Percentiles rank a stretch among this genome's conserved stretches.
Evolutionary conservation across 2,113 vertebrate species (phyloP).

Genomic region (Mus pahari): DNA sequence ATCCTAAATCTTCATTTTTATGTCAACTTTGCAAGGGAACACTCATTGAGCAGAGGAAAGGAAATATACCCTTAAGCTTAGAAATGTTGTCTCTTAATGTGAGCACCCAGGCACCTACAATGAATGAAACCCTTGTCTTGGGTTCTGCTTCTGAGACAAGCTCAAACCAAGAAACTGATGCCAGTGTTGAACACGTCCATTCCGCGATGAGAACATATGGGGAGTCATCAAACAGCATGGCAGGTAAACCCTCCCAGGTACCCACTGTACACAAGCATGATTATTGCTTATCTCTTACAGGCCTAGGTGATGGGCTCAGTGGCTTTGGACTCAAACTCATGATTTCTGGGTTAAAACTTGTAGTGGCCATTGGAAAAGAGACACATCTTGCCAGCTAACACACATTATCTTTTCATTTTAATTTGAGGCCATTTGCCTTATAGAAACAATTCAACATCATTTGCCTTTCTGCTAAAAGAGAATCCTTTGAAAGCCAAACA

Average conservation of each 20-base stretch:
- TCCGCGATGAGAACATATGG: not conserved
- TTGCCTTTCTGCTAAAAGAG: slow-evolving; percentile 72
- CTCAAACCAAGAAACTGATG: not conserved
- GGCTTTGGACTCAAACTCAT: not conserved
- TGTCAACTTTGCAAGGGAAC: not conserved
- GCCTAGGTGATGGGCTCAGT: not conserved
- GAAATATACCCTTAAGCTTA: not conserved
- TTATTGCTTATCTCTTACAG: not conserved
- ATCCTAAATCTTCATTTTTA: not conserved
- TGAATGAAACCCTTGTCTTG: not conserved
- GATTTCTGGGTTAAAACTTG: not conserved
- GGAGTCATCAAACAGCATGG: not conserved
- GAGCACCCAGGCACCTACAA: not conserved
- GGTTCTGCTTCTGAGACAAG: not conserved
- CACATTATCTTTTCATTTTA: slow-evolving; percentile 68
- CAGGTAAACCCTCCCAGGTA: not conserved
- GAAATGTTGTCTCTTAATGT: not conserved
- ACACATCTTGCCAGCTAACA: slow-evolving; percentile 9
- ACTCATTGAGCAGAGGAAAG: not conserved
- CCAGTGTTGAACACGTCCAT: not conserved
- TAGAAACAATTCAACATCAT: slow-evolving; percentile 70
- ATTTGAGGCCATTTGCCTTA: slow-evolving; percentile 63
- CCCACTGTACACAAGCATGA: not conserved
- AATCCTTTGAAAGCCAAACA: slow-evolving; percentile 75
- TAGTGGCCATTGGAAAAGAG: slow-evolving; percentile 20